Evolutionary conservation across 53 echinoderm and acorn worm genomes (phyloP).

Genomic region (Holothuria scabra): DNA sequence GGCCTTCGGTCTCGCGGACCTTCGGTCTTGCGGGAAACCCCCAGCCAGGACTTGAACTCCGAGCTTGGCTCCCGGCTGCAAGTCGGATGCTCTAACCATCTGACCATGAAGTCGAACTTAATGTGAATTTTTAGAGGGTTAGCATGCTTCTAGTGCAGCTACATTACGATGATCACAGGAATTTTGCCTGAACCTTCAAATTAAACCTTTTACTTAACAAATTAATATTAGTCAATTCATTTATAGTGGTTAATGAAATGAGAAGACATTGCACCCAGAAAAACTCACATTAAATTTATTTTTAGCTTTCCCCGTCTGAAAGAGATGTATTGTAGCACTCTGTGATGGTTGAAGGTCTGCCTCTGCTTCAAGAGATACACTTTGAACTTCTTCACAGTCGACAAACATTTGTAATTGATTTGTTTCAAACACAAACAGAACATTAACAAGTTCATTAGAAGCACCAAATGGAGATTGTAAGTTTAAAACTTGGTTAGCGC

Average conservation of each 20-base stretch:
- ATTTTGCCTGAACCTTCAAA: too few species aligned
- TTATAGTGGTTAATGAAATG: background rate
- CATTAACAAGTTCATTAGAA: slow-evolving; percentile 58
- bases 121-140: too few species aligned
- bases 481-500: slow-evolving; percentile 44
- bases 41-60: too few species aligned
- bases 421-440: slow-evolving; percentile 68
- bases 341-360: slow-evolving; percentile 62
- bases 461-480: slow-evolving; percentile 68
- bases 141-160: too few species aligned
- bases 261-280: too few species aligned
- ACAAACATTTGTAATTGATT: slow-evolving; percentile 55
- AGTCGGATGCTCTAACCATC: too few species aligned
- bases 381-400: slow-evolving; percentile 52
- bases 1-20: too few species aligned
- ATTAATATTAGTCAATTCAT: background rate
- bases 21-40: too few species aligned
- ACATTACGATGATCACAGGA: too few species aligned
- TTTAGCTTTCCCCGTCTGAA: slow-evolving; percentile 66
- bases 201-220: background rate
- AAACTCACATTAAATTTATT: slow-evolving; percentile 94
- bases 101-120: too few species aligned
- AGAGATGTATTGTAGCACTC: slow-evolving; percentile 52
- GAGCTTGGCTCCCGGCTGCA: too few species aligned
- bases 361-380: slow-evolving; percentile 53